These are phyloP conservation scores for Phortica okadai DNA, from an alignment of 2,888 invertebrate species.

Conservation along the genomic window DNA sequence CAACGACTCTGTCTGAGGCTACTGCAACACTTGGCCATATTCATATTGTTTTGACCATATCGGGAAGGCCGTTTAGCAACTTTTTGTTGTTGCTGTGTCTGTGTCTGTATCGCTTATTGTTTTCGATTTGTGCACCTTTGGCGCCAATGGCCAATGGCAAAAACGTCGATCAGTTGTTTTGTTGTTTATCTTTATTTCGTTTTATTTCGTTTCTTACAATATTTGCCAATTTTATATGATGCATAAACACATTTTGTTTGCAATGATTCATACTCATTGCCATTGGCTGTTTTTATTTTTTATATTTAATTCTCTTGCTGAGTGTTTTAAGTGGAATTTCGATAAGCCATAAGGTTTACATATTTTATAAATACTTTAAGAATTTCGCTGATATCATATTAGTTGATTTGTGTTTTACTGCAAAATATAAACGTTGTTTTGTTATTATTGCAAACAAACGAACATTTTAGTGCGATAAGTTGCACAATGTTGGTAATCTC, in stretches of 20 bases:
- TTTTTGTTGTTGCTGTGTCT: conserved; percentile 1
- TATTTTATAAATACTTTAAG: neutral
- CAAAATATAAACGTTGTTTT: no score
- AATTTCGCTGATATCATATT: no score
- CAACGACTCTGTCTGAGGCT: neutral
- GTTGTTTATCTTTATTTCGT: conserved; percentile 49
- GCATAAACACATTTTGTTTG: conserved; percentile 9
- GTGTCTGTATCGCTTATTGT: neutral
- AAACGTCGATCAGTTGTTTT: neutral
- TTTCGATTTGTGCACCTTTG: conserved; percentile 18
- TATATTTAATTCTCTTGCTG: neutral
- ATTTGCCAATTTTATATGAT: conserved; percentile 36
- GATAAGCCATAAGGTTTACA: neutral
- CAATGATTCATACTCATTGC: conserved; percentile 22
- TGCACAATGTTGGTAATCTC: no score
- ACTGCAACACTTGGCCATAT: conserved; percentile 62
- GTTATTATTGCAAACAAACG: no score
- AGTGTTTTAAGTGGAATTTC: conserved; percentile 1
- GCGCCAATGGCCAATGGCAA: neutral
- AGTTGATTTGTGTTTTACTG: no score
- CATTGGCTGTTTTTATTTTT: neutral
- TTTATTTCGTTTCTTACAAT: conserved; percentile 29
- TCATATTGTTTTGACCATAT: conserved; percentile 62
- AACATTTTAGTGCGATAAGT: no score
- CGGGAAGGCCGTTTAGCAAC: conserved; percentile 60